These are phyloP conservation scores for Delia radicum DNA, from an alignment of 1,140 invertebrate species.

Conservation along the genomic window DNA sequence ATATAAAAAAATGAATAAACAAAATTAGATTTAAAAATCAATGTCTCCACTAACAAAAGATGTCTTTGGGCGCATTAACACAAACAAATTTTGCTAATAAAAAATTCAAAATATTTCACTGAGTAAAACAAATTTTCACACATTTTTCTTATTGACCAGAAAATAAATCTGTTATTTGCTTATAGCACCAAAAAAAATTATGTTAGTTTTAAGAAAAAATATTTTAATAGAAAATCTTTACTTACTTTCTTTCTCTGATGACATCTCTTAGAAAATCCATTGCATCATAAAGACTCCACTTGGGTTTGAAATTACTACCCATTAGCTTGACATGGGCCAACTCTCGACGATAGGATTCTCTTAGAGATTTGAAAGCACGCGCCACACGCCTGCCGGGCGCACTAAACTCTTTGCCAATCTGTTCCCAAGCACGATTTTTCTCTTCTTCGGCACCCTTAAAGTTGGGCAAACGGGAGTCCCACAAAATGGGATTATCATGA, in stretches of 20 bases:
- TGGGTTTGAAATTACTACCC: constrained; percentile 51
- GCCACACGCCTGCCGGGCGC: constrained; percentile 50
- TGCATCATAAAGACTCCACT: constrained; percentile 51
- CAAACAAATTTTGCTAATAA: neutral
- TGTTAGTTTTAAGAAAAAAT: neutral
- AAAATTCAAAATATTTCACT: no score
- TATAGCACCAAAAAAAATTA: no score
- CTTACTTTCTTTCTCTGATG: constrained; percentile 52
- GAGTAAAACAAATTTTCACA: no score
- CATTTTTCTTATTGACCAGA: no score
- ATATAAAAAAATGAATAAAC: no score
- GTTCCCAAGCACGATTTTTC: constrained; percentile 52
- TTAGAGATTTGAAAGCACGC: constrained; percentile 48
- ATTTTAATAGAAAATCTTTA: constrained; percentile 21
- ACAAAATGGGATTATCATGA: constrained; percentile 52
- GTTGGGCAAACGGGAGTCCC: constrained; percentile 53
- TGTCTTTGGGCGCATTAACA: neutral
- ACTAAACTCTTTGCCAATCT: constrained; percentile 51
- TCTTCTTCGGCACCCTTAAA: constrained; percentile 55
- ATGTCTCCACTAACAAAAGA: neutral
- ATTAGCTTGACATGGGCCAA: constrained; percentile 51
- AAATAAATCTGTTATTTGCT: no score
- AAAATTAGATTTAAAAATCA: neutral
- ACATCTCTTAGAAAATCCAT: constrained; percentile 52
- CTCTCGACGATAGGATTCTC: constrained; percentile 53